Base-by-base conservation (phyloP, 2,888 invertebrate genomes). In the Macrosiphum euphorbiae region DNA sequence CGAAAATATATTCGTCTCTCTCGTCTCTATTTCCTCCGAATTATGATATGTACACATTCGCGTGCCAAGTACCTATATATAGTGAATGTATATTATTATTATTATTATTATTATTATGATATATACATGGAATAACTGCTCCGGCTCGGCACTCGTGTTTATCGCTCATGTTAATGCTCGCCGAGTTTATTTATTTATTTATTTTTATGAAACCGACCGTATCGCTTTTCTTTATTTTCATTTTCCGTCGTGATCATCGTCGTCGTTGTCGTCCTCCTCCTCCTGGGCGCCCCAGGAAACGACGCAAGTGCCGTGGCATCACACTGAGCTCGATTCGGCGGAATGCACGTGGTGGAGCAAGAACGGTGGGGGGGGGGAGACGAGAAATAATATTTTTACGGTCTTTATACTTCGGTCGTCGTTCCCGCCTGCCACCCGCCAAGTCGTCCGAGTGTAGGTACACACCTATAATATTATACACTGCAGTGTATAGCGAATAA, bases 341-440 rank as follows among this genome's bases (percentile, higher is more conserved):
- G 16, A 26, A 88, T 10, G 41, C 41, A 5, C 13, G n/a, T 44
- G 16, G 16, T 44, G 13, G 28, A 5, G 44, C 44, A 44, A 44
- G 44, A 44, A 44, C 44, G 44, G 44, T 5, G 7, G 44, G 24
- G 52, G 35, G 50, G 50, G 3, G 11, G 50, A 90, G 78, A 85
- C 85, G 91, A n/a, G 61, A 67, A 92, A 92, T 88, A 92, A 92
- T 92, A 78, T 92, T 92, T 88, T 92, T 92, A 87, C 87, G 61
- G 61, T 87, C 28, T 50, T 61, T 50, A 44, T 44, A 78, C 44
- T 28, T n/a, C 41, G 55, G 41, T 88, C 58, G 58, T 89, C 28
- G 41, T 58, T 44, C 58, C 89, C 44, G 41, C 24, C 35, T 0
- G 20, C 35, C 26, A 55, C 28, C 35, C 41, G 4, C 55, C 13